Evolutionary conservation across 2,113 vertebrate genomes (phyloP).

Genomic region (Pelusios castaneus): DNA sequence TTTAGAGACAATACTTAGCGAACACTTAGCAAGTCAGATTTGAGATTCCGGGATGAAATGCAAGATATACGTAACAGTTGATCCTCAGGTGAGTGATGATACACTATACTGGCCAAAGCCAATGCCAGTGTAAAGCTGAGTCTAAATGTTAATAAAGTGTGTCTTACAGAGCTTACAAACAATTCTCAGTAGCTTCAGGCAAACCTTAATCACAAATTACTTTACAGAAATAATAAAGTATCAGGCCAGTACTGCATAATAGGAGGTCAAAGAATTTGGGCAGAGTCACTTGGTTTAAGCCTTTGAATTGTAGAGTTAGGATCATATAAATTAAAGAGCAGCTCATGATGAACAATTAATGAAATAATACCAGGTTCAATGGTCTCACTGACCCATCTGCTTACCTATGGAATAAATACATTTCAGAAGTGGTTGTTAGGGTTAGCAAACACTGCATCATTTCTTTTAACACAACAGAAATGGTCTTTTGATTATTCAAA

Average conservation of each 20-base stretch:
- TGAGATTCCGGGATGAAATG: conserved; percentile 1
- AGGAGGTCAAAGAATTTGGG: neutral
- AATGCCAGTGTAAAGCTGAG: conserved; percentile 61
- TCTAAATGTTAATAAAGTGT: conserved; percentile 48
- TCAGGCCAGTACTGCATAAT: neutral
- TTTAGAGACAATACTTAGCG: conserved; percentile 43
- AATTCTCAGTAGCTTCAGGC: conserved; percentile 47
- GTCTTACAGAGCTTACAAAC: conserved; percentile 60
- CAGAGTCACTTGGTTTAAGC: neutral
- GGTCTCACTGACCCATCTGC: neutral
- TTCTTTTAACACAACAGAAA: conserved; percentile 61
- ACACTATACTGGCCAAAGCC: conserved; percentile 58
- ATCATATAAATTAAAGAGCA: neutral
- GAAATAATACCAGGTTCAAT: neutral
- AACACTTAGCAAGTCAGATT: neutral
- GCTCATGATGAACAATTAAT: conserved; percentile 46
- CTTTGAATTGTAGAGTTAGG: neutral
- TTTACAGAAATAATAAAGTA: conserved; percentile 38
- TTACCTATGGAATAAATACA: neutral
- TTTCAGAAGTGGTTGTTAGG: conserved; percentile 7
- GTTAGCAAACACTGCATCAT: conserved; percentile 29
- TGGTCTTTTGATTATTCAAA: conserved; percentile 59
- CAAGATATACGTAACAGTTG: conserved; percentile 20
- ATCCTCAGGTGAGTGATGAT: conserved; percentile 28
- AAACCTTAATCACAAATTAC: conserved; percentile 43